Base-by-base conservation (phyloP, 2,797 vertebrate species). In the Platyrinchus mystaceus region DNA sequence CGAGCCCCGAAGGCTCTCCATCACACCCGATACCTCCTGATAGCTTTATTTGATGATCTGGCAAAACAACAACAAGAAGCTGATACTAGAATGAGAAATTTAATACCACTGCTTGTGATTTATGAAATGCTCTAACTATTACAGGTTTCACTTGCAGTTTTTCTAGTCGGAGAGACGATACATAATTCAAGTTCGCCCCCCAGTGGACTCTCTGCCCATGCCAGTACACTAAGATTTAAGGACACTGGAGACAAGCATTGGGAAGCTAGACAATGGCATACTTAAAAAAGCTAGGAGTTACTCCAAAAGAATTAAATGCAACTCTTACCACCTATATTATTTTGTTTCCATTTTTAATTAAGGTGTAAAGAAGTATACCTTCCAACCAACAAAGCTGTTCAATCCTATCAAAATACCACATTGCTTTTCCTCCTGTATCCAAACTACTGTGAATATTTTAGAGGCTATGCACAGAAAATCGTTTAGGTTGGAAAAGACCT, bases 151-250 rank as follows among this genome's bases (percentile, higher is more conserved):
- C 37, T 37, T 32, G 53, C 67, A 56, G 43, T 14, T 93, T 44
- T 79, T 60, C 41, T 15, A 12, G 59, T 9, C 47, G 17, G 50
- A 89, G 50, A 60, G 17, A 27, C 2, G 43, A 97, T 97, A 87
- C 1, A 14, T 76, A 96, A 96, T 97, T 97, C 94, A 93, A 78
- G 94, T 50, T 73, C 89, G 43, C 98, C 98, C 98, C 96, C 98
- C 98, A 97, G 98, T 97, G 98, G 97, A 79, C 50, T 36, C 12
- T 37, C 1, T 30, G 59, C 12, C 79, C 47, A 69, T 10, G 44
- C 26, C 52, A 80, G n/a, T 26, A 52, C 30, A 19, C 10, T 1
- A 7, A 18, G 9, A 56, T 80, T 28, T 14, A 34, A 93, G 47
- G 56, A 78, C 32, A 37, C 6, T 12, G 18, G 12, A 23, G 68